phyloP scores from a whole-genome alignment of 1,140 invertebrate species.

The Muscidifurax raptorellus region DNA sequence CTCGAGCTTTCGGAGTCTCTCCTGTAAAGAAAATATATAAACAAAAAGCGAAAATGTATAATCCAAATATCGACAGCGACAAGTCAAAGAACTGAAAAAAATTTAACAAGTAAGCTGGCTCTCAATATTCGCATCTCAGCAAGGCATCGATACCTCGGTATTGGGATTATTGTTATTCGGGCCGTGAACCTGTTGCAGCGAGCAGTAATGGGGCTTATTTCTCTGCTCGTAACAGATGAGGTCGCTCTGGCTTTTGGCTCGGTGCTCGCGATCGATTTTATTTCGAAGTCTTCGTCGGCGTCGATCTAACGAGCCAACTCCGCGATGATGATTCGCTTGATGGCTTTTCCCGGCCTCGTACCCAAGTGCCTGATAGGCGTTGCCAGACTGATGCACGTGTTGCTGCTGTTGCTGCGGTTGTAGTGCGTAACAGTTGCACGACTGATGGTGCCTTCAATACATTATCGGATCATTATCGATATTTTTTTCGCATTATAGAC shows the following conservation, averaged over 20 bases:
- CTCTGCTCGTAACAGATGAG: conserved; percentile 62
- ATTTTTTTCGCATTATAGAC: no score
- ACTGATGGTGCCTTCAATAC: not conserved
- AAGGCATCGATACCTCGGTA: conserved; percentile 64
- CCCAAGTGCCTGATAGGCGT: not conserved
- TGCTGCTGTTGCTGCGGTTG: conserved; percentile 29
- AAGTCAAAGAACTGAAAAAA: conserved; percentile 15
- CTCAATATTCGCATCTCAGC: no score
- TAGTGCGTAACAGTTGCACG: conserved; percentile 4
- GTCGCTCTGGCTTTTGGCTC: conserved; percentile 69
- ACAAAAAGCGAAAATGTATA: conserved; percentile 28
- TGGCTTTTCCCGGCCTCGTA: not conserved
- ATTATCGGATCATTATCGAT: not conserved
- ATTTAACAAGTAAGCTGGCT: not conserved
- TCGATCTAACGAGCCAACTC: conserved; percentile 64
- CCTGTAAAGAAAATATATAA: conserved; percentile 69
- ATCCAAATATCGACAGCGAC: conserved; percentile 16
- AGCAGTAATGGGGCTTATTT: conserved; percentile 65
- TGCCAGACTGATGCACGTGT: conserved; percentile 13
- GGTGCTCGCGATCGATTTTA: conserved; percentile 66
- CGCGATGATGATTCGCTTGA: conserved; percentile 46
- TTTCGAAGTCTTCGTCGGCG: conserved; percentile 64
- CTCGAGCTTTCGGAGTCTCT: conserved; percentile 87
- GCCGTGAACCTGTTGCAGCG: conserved; percentile 64
- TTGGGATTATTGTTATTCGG: conserved; percentile 43